Conservation (phyloP, 23 tunicate species). For the Aplidium turbinatum region DNA sequence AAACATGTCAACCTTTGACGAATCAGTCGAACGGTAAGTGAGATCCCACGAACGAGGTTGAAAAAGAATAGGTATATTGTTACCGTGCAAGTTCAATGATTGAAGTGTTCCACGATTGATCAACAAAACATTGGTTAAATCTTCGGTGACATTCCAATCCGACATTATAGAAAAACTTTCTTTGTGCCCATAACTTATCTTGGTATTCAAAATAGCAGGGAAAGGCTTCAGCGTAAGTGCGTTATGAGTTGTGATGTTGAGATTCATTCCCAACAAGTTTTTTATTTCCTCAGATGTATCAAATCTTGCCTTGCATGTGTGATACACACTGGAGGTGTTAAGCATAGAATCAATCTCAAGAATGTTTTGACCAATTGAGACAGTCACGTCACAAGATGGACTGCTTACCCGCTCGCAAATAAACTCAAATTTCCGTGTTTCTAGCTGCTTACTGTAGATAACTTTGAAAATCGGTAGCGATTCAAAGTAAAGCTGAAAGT, state of each 20-base stretch:
- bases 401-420: neutral
- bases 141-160: constrained; percentile 7
- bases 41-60: constrained; percentile 21
- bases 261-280: neutral
- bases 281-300: too few relatives aligned
- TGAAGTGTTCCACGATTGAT: neutral
- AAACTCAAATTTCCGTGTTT: neutral
- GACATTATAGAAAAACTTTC: neutral
- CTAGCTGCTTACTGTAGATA: neutral
- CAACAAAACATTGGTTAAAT: neutral
- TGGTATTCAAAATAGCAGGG: neutral
- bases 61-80: neutral
- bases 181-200: neutral
- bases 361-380: neutral
- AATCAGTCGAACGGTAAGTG: neutral
- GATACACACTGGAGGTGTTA: too few relatives aligned
- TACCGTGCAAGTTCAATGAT: constrained; percentile 5
- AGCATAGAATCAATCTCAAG: neutral
- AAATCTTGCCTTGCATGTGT: neutral
- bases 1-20: neutral
- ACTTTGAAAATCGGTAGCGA: neutral
- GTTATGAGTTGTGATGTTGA: neutral
- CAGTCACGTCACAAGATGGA: constrained; percentile 2
- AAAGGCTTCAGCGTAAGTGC: neutral
- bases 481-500: neutral